Conservation (phyloP, 2,113 vertebrate genomes). For the Mustela lutreola region DNA sequence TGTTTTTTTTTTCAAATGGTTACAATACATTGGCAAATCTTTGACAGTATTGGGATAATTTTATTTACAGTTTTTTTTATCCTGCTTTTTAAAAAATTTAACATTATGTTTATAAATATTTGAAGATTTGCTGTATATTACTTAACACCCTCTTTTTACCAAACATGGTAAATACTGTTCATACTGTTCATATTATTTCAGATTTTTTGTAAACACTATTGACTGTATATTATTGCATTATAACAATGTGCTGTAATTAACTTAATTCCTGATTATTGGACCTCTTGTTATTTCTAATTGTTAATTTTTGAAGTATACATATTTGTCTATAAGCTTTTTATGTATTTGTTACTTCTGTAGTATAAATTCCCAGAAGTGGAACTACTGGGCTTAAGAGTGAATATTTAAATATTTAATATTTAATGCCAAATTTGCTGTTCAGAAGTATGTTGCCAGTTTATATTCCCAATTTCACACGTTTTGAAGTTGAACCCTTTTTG, state of each 20-base stretch:
- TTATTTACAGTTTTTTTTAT: slow-evolving; percentile 32
- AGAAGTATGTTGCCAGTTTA: slow-evolving; percentile 18
- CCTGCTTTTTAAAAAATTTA: not conserved
- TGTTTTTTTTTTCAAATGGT: slow-evolving; percentile 40
- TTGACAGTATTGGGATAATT: slow-evolving; percentile 28
- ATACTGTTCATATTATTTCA: not conserved
- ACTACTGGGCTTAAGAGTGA: slow-evolving; percentile 18
- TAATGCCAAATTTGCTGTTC: slow-evolving; percentile 9
- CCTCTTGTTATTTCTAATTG: slow-evolving; percentile 26
- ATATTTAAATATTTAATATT: slow-evolving; percentile 55
- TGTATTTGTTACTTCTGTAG: slow-evolving; percentile 28
- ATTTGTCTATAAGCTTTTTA: slow-evolving; percentile 2
- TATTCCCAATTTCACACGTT: not conserved
- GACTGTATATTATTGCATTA: not conserved
- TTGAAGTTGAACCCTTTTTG: slow-evolving; percentile 58
- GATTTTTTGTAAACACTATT: not conserved
- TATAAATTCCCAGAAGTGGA: slow-evolving; percentile 46
- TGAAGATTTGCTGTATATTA: not conserved
- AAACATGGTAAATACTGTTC: not conserved
- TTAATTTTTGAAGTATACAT: slow-evolving; percentile 9
- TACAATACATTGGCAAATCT: not conserved
- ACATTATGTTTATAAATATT: slow-evolving; percentile 19
- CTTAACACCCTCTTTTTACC: slow-evolving; percentile 1
- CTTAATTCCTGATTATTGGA: slow-evolving; percentile 36
- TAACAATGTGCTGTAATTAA: slow-evolving; percentile 19